A percentile compares a stretch with the other conserved stretches of the same genome.
These are phyloP conservation scores for Enteromius paludinosus DNA, from an alignment of 2,797 vertebrate species.

Conservation along the genomic window DNA sequence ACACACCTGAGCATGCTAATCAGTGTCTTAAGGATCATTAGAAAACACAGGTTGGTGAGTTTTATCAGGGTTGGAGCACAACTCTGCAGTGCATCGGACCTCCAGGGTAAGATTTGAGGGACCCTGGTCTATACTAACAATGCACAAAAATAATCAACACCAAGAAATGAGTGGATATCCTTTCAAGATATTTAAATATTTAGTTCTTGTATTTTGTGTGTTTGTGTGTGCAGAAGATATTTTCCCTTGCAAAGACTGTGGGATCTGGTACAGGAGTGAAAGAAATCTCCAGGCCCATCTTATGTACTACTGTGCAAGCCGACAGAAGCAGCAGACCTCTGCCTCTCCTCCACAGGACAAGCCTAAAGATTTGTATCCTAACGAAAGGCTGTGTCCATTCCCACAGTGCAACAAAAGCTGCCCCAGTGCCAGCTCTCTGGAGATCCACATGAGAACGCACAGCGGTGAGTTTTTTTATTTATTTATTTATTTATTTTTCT, in stretches of 20 bases:
- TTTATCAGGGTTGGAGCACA: too few relatives aligned
- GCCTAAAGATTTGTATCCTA: conserved; percentile 91
- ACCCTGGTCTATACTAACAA: background rate
- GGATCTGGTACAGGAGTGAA: conserved; percentile 98
- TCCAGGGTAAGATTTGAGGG: too few relatives aligned
- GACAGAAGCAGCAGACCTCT: conserved; percentile 83
- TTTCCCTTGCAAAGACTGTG: conserved; percentile 97
- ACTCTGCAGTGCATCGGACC: too few relatives aligned
- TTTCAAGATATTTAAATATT: background rate
- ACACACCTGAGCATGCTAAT: too few relatives aligned
- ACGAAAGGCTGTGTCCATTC: conserved; percentile 93
- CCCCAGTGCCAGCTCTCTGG: conserved; percentile 95
- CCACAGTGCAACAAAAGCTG: conserved; percentile 98
- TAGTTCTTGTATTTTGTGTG: conserved; percentile 10
- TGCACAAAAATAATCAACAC: background rate
- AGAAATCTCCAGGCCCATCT: conserved; percentile 96
- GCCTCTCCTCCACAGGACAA: conserved; percentile 85
- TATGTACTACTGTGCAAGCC: conserved; percentile 96
- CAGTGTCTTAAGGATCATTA: too few relatives aligned
- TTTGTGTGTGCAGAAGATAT: conserved; percentile 86
- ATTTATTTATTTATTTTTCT: background rate
- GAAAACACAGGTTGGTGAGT: too few relatives aligned
- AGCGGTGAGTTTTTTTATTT: conserved; percentile 87
- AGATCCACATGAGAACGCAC: conserved; percentile 98
- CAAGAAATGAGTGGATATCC: background rate